phyloP scores from a whole-genome alignment of 2,888 invertebrate genomes.

The Salticus scenicus region DNA sequence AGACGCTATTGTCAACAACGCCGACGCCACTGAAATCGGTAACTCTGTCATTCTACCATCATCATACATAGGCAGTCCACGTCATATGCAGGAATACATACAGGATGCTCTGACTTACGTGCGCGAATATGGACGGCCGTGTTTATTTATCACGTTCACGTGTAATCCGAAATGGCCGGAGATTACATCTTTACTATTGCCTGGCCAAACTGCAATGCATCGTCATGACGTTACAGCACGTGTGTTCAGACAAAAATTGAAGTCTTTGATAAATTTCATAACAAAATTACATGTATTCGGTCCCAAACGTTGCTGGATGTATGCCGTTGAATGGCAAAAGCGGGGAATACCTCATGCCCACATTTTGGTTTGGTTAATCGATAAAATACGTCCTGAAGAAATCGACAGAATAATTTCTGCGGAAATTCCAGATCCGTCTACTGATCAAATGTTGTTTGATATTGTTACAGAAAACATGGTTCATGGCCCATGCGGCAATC shows the following conservation, averaged over 20 bases:
- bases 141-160: constrained; percentile 74
- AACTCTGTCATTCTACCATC: too few species aligned
- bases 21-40: too few species aligned
- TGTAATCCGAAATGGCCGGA: constrained; percentile 74
- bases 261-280: too few species aligned
- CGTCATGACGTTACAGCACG: constrained; percentile 73
- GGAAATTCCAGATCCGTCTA: constrained; percentile 30
- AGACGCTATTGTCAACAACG: too few species aligned
- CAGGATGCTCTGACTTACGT: too few species aligned
- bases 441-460: neutral
- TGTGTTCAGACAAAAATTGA: constrained; percentile 73
- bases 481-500: constrained; percentile 25
- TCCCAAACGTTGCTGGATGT: constrained; percentile 69
- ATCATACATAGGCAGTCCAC: too few species aligned
- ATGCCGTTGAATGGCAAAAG: constrained; percentile 74
- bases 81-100: too few species aligned
- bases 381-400: constrained; percentile 25
- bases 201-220: constrained; percentile 70
- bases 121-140: constrained; percentile 73
- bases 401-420: constrained; percentile 50
- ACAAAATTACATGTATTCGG: constrained; percentile 72
- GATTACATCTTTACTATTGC: constrained; percentile 71
- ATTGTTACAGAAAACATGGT: constrained; percentile 39
- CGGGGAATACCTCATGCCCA: constrained; percentile 74
- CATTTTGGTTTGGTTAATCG: constrained; percentile 41